Conservation (phyloP, 2,888 invertebrate genomes). For the Periphyllus acericola region DNA sequence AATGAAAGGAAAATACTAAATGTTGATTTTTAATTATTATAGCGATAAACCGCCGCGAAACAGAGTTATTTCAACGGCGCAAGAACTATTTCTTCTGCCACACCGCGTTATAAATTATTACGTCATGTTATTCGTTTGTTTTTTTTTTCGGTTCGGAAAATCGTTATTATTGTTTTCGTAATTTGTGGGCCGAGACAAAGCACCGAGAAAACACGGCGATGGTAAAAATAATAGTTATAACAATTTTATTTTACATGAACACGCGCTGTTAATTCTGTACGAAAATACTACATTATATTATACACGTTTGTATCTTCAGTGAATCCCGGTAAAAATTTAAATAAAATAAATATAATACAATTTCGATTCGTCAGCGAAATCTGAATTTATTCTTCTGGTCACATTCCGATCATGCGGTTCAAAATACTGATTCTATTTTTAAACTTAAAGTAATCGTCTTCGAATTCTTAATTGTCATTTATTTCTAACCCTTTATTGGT, state of each 20-base stretch:
- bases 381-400: too few species aligned
- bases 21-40: conserved; percentile 32
- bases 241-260: background rate
- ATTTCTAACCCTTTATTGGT: too few species aligned
- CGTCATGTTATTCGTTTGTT: background rate
- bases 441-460: too few species aligned
- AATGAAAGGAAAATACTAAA: conserved; percentile 21
- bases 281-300: background rate
- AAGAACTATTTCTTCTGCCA: background rate
- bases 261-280: background rate
- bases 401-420: too few species aligned
- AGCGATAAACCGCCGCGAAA: background rate
- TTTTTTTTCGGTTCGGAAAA: background rate
- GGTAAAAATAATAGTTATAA: too few species aligned
- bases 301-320: too few species aligned
- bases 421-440: too few species aligned
- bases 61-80: background rate
- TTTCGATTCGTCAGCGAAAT: too few species aligned
- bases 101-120: background rate
- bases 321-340: too few species aligned
- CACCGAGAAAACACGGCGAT: too few species aligned
- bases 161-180: background rate
- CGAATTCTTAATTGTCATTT: too few species aligned
- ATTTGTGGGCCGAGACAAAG: background rate
- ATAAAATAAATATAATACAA: too few species aligned